A percentile compares a stretch with the other conserved stretches of the same genome.
phyloP scores from a whole-genome alignment of 2,113 vertebrate genomes.

The Ictidomys tridecemlineatus region DNA sequence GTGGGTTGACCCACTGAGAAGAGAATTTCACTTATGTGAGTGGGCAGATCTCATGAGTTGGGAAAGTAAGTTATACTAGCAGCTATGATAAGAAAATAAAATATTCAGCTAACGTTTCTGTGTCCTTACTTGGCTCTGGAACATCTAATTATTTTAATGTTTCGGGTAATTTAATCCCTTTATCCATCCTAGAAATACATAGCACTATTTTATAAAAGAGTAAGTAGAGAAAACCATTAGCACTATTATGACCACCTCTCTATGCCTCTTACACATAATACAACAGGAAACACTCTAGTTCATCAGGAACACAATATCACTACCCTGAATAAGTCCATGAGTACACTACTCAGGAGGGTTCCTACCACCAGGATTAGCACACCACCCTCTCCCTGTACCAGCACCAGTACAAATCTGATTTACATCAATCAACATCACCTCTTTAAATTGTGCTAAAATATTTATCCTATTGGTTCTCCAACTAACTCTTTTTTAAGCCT shows the following conservation, averaged over 20 bases:
- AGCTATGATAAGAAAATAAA: background rate
- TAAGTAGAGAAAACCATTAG: background rate
- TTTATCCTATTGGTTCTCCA: background rate
- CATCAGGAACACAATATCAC: rapidly evolving
- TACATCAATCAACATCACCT: background rate
- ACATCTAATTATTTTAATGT: background rate
- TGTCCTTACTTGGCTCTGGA: background rate
- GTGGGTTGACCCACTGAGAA: background rate
- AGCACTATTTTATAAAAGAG: background rate
- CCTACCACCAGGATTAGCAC: too few relatives aligned
- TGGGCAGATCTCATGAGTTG: too few relatives aligned
- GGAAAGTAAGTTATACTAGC: background rate
- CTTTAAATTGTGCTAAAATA: background rate
- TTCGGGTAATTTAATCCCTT: background rate
- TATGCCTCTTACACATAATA: too few relatives aligned
- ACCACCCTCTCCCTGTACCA: rapidly evolving
- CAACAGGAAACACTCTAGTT: too few relatives aligned
- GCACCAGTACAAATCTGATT: background rate
- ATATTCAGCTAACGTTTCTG: background rate
- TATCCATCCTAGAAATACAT: too few relatives aligned
- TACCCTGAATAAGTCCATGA: rapidly evolving
- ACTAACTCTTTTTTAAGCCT: background rate
- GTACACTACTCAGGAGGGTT: background rate
- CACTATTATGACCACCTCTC: too few relatives aligned
- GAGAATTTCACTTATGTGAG: background rate